phyloP scores from a whole-genome alignment of 2,888 invertebrate species.

The Cryptus armator region DNA sequence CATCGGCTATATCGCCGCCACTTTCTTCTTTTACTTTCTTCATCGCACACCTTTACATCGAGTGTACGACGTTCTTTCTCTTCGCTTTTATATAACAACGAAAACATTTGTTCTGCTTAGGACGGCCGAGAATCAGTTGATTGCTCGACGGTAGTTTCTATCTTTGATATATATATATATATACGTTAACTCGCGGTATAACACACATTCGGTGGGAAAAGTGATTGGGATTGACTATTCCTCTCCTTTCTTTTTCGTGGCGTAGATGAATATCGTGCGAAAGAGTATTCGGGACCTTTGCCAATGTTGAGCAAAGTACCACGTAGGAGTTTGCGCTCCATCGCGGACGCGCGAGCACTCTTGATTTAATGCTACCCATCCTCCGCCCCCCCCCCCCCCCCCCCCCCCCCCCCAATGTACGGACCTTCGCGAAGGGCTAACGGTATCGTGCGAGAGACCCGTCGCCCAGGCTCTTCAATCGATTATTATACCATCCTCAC shows the following conservation, averaged over 20 bases:
- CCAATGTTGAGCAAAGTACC: slow-evolving; percentile 51
- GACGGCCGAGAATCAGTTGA: slow-evolving; percentile 80
- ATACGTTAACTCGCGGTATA: slow-evolving; percentile 54
- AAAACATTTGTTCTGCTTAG: slow-evolving; percentile 82
- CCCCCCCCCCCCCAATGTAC: not conserved
- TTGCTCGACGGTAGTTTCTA: slow-evolving; percentile 69
- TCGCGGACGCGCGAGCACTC: slow-evolving; percentile 74
- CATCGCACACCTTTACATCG: slow-evolving; percentile 29
- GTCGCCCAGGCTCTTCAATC: slow-evolving; percentile 35
- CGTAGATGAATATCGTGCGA: not conserved
- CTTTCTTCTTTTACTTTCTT: slow-evolving; percentile 42
- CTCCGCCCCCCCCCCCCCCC: slow-evolving; percentile 17
- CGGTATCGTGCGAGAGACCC: slow-evolving; percentile 30
- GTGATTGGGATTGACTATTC: slow-evolving; percentile 82
- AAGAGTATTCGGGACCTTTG: slow-evolving; percentile 42
- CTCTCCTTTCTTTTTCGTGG: slow-evolving; percentile 71
- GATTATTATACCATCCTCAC: slow-evolving; percentile 47
- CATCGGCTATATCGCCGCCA: slow-evolving; percentile 50
- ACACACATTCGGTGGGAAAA: slow-evolving; percentile 74
- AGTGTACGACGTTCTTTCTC: slow-evolving; percentile 29
- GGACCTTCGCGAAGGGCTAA: slow-evolving; percentile 36
- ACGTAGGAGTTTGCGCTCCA: slow-evolving; percentile 69
- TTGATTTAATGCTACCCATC: slow-evolving; percentile 73
- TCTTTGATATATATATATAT: slow-evolving; percentile 33
- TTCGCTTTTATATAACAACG: slow-evolving; percentile 63